A percentile compares a stretch with the other conserved stretches of the same genome.
These are phyloP conservation scores for Jacana jacana DNA, from an alignment of 2,113 vertebrate species.

Conservation along the genomic window DNA sequence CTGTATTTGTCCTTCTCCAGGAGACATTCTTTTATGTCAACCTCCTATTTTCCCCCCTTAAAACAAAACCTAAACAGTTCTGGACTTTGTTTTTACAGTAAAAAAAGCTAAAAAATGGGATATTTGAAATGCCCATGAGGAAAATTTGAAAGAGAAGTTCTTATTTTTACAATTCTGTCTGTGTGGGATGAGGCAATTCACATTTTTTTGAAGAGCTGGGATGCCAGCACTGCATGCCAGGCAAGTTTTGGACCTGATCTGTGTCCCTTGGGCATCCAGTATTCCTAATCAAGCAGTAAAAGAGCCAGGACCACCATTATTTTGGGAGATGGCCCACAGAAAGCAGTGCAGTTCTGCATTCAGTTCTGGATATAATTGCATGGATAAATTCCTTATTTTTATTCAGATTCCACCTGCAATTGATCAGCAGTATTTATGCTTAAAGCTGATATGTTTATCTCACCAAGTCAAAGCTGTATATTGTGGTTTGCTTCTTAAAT, in stretches of 20 bases:
- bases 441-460: not conserved
- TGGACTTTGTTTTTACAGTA: not conserved
- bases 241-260: not conserved
- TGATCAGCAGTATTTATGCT: not conserved
- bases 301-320: not conserved
- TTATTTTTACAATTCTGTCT: not conserved
- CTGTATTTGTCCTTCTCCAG: not conserved
- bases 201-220: not conserved
- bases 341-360: not conserved
- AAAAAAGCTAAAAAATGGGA: not conserved
- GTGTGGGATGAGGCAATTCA: not conserved
- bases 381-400: not conserved
- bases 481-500: not conserved
- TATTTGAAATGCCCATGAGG: not conserved
- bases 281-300: not conserved
- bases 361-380: not conserved
- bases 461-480: not conserved
- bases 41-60: not conserved
- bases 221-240: not conserved
- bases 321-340: not conserved
- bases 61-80: not conserved
- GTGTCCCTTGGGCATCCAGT: not conserved
- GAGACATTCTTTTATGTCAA: not conserved
- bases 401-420: not conserved
- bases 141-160: not conserved